Percentiles rank a stretch among this genome's conserved stretches.
phyloP scores from a whole-genome alignment of 2,888 invertebrate species.

The Melipona bicolor region DNA sequence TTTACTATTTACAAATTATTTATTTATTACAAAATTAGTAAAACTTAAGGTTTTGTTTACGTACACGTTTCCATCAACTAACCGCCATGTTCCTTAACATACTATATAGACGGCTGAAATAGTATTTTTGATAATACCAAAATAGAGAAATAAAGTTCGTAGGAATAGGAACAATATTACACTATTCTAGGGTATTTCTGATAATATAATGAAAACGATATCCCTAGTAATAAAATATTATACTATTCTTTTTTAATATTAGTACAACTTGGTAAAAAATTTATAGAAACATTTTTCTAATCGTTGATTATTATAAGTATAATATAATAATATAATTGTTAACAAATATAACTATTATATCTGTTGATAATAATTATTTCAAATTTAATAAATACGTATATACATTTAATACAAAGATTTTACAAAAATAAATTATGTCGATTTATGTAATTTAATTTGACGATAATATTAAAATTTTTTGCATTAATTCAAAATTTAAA shows the following conservation, averaged over 20 bases:
- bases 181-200: not conserved
- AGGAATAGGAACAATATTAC: not conserved
- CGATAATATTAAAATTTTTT: not conserved
- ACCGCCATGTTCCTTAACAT: slow-evolving; percentile 36
- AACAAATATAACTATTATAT: not conserved
- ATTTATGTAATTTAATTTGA: not conserved
- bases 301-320: not conserved
- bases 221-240: not conserved
- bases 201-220: not conserved
- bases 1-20: slow-evolving; percentile 37
- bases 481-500: slow-evolving; percentile 1
- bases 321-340: too few species aligned
- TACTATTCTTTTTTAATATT: not conserved
- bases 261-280: not conserved
- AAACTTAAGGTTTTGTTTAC: slow-evolving; percentile 52
- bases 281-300: not conserved
- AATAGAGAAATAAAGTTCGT: not conserved
- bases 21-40: slow-evolving; percentile 37
- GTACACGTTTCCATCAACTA: slow-evolving; percentile 27
- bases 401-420: not conserved
- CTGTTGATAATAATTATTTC: not conserved
- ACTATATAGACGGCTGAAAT: not conserved
- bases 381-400: not conserved
- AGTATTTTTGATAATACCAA: not conserved
- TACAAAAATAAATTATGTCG: not conserved